Conservation (phyloP, 2,888 invertebrate species). For the Synanthedon andrenaeformis region DNA sequence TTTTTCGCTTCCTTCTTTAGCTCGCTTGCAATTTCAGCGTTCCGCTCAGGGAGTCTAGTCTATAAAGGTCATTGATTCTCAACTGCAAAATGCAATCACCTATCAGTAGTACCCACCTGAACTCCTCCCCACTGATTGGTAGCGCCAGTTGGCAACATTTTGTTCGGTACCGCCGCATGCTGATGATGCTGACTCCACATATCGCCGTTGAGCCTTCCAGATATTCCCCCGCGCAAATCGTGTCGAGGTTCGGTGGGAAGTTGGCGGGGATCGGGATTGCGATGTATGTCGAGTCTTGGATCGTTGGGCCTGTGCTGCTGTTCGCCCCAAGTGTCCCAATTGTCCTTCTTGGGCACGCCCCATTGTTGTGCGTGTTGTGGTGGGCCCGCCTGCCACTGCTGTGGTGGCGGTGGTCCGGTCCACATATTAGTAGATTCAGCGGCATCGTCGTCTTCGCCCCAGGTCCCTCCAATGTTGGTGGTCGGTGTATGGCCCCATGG, state of each 20-base stretch:
- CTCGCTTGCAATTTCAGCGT: too few species aligned
- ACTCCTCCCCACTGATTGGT: conserved; percentile 74
- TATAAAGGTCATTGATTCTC: too few species aligned
- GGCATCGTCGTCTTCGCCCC: conserved; percentile 93
- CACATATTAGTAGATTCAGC: conserved; percentile 87
- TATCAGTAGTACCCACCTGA: conserved; percentile 30
- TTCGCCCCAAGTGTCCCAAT: conserved; percentile 68
- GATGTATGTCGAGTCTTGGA: conserved; percentile 55
- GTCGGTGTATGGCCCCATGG: conserved; percentile 95
- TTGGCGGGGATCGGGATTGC: conserved; percentile 50
- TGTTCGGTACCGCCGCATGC: conserved; percentile 48
- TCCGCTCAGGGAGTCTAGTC: too few species aligned
- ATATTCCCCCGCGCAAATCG: conserved; percentile 77
- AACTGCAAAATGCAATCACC: background rate
- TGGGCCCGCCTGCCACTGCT: conserved; percentile 74
- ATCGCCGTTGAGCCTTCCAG: conserved; percentile 85
- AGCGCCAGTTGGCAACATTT: conserved; percentile 62
- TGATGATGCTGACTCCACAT: conserved; percentile 83
- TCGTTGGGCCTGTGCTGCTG: conserved; percentile 52
- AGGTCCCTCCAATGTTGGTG: conserved; percentile 92
- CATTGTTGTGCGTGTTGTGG: conserved; percentile 69
- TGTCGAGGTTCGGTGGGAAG: conserved; percentile 59
- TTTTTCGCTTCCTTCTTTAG: too few species aligned
- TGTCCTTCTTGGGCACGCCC: conserved; percentile 64
- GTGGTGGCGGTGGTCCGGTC: conserved; percentile 81